phyloP scores from a whole-genome alignment of 2,113 vertebrate species.

The Cricetomys ansorgei region DNA sequence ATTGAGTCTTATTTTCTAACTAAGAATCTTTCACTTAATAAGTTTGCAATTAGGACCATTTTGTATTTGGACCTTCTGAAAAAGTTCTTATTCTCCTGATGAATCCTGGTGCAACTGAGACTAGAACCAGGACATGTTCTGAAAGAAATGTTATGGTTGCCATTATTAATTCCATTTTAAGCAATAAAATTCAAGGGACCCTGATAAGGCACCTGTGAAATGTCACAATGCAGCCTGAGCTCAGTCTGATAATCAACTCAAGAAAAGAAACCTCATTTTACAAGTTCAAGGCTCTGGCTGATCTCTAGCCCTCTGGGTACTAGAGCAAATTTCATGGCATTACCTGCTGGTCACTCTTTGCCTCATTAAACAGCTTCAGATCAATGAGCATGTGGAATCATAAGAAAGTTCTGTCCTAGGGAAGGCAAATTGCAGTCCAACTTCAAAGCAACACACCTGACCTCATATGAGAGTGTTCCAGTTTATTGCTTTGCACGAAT shows the following conservation, averaged over 20 bases:
- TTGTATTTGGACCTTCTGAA: background rate
- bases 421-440: slow-evolving; percentile 69
- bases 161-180: background rate
- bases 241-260: slow-evolving; percentile 46
- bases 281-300: slow-evolving; percentile 43
- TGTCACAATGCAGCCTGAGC: background rate
- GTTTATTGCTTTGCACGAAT: background rate
- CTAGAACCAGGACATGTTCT: background rate
- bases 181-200: background rate
- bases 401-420: background rate
- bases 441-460: slow-evolving; percentile 75
- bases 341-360: slow-evolving; percentile 65
- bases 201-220: background rate
- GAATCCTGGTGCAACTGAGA: background rate
- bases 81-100: background rate
- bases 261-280: slow-evolving; percentile 67
- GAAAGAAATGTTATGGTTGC: background rate
- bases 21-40: background rate
- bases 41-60: background rate
- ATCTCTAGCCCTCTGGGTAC: slow-evolving; percentile 61
- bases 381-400: slow-evolving; percentile 48
- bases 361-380: slow-evolving; percentile 74
- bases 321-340: slow-evolving; percentile 49
- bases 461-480: slow-evolving; percentile 43
- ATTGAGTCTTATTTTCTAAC: background rate